A percentile compares a stretch with the other conserved stretches of the same genome.
Evolutionary conservation across 92 coral and sea anemone genomes (phyloP).

Genomic region (Meandrina meandrites): DNA sequence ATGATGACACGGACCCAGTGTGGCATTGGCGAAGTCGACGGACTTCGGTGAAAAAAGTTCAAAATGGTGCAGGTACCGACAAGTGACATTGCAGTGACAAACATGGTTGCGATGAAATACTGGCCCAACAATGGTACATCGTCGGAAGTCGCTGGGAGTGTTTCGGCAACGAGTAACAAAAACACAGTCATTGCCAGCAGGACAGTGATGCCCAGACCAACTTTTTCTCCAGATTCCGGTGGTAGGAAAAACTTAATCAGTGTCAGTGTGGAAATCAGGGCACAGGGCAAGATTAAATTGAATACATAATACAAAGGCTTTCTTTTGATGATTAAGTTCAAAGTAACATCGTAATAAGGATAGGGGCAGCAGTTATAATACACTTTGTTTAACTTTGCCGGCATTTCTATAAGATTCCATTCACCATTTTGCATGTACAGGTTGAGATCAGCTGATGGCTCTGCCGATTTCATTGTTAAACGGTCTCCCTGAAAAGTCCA

Average conservation of each 20-base stretch:
- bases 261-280: constrained; percentile 80
- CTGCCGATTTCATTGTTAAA: constrained; percentile 64
- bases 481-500: constrained; percentile 92
- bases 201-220: constrained; percentile 92
- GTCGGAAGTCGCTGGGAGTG: constrained; percentile 91
- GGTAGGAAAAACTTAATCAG: constrained; percentile 87
- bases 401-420: constrained; percentile 75
- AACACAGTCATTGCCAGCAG: constrained; percentile 96
- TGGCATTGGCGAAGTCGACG: constrained; percentile 94
- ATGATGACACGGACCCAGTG: constrained; percentile 86
- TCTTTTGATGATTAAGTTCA: constrained; percentile 73
- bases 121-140: constrained; percentile 85
- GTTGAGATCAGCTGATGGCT: constrained; percentile 66
- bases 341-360: constrained; percentile 74
- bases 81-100: constrained; percentile 87
- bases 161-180: constrained; percentile 84
- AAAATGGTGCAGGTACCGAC: constrained; percentile 86
- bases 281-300: constrained; percentile 93
- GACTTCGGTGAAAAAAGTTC: constrained; percentile 88
- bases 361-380: constrained; percentile 72
- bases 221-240: constrained; percentile 93
- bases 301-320: constrained; percentile 88
- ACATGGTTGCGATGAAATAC: constrained; percentile 86
- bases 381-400: constrained; percentile 69
- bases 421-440: constrained; percentile 82